phyloP scores from a whole-genome alignment of 2,797 vertebrate species.

The Leptoclinus maculatus region DNA sequence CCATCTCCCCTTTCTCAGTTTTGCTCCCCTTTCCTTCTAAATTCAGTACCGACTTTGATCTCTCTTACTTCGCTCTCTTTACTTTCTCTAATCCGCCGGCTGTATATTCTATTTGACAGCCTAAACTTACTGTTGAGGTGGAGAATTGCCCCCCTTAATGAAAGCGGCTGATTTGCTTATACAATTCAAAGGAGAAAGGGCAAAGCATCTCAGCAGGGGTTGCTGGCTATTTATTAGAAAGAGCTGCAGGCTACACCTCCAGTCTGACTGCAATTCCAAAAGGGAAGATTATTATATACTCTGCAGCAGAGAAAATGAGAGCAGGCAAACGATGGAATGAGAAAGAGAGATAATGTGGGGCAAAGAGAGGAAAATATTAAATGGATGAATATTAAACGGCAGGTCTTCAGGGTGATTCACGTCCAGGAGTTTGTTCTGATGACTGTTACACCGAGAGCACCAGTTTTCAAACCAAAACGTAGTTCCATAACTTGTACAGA shows the following conservation, averaged over 20 bases:
- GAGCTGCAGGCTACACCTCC: slow-evolving; percentile 55
- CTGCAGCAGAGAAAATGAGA: slow-evolving; percentile 36
- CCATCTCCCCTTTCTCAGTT: not conserved
- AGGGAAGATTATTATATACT: slow-evolving; percentile 32
- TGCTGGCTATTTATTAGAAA: slow-evolving; percentile 60
- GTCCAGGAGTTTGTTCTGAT: slow-evolving; percentile 14
- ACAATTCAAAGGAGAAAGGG: slow-evolving; percentile 48
- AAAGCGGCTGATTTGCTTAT: slow-evolving; percentile 55
- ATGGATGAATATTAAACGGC: slow-evolving; percentile 37
- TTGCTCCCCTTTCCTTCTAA: not conserved
- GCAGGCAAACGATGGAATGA: slow-evolving; percentile 30
- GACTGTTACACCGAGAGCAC: not conserved
- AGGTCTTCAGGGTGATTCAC: slow-evolving; percentile 14
- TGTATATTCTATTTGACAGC: slow-evolving; percentile 39
- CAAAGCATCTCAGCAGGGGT: slow-evolving; percentile 55
- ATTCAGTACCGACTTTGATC: slow-evolving; percentile 36
- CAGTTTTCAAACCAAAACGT: not conserved
- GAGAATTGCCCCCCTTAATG: slow-evolving; percentile 35
- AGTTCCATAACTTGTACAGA: not conserved
- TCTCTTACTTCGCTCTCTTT: slow-evolving; percentile 2
- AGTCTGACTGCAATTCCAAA: slow-evolving; percentile 52
- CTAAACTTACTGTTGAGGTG: slow-evolving; percentile 44
- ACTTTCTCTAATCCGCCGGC: slow-evolving; percentile 36
- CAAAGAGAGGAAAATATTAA: slow-evolving; percentile 29
- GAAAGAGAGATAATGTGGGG: slow-evolving; percentile 31